phyloP scores from a whole-genome alignment of 2,113 vertebrate genomes.

The Ardeotis arabs region DNA sequence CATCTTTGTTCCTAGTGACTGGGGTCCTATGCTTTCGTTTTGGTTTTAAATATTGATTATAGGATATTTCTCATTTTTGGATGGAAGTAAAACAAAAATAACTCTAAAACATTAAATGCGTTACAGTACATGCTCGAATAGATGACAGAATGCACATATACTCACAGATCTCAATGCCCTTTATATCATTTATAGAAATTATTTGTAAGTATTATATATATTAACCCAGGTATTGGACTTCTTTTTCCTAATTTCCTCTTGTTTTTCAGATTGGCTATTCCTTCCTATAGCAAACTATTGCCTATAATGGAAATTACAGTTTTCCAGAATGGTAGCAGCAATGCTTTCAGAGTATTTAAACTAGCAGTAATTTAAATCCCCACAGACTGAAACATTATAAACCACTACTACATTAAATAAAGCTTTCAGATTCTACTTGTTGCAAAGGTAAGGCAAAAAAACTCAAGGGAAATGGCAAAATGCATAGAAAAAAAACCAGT shows the following conservation, averaged over 20 bases:
- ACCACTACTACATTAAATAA: neutral
- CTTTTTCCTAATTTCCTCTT: neutral
- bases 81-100: constrained; percentile 52
- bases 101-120: neutral
- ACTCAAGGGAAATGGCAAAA: neutral
- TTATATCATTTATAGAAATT: neutral
- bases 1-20: constrained; percentile 73
- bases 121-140: neutral
- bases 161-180: neutral
- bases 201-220: neutral
- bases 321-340: neutral
- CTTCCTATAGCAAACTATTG: neutral
- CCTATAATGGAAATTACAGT: neutral
- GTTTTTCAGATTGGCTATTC: neutral
- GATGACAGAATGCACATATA: neutral
- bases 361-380: neutral
- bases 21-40: constrained; percentile 57
- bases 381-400: neutral
- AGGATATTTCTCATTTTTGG: constrained; percentile 24
- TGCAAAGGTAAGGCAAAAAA: neutral
- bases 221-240: neutral
- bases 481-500: neutral
- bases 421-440: neutral
- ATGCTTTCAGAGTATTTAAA: neutral
- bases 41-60: constrained; percentile 53